phyloP scores from a whole-genome alignment of 35 echinoderm and acorn worm genomes.

The Heliocidaris erythrogramma region DNA sequence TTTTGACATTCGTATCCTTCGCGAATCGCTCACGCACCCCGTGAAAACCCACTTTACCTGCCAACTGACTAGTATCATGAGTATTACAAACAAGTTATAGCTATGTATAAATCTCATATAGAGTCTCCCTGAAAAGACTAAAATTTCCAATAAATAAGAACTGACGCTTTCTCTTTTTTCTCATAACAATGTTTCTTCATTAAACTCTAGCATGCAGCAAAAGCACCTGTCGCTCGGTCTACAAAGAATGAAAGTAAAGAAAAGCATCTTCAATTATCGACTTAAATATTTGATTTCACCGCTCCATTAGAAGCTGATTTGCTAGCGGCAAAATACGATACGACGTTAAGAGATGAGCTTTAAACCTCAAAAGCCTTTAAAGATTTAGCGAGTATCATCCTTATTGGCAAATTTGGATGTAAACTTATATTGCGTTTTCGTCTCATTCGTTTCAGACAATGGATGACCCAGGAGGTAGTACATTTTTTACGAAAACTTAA shows the following conservation, averaged over 20 bases:
- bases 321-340: neutral
- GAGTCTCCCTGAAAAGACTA: neutral
- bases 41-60: neutral
- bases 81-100: too few species aligned
- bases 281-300: conserved; percentile 41
- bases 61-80: neutral
- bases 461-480: neutral
- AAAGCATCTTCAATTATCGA: conserved; percentile 38
- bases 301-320: neutral
- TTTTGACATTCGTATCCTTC: too few species aligned
- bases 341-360: neutral
- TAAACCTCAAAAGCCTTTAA: neutral
- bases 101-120: neutral
- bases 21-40: too few species aligned
- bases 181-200: conserved; percentile 19
- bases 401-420: neutral
- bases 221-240: conserved; percentile 13
- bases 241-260: neutral
- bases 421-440: neutral
- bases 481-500: neutral
- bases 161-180: neutral
- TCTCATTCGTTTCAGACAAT: neutral
- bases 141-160: neutral
- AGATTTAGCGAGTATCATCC: neutral
- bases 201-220: neutral